Base-by-base conservation (phyloP, 2,888 invertebrate genomes). In the Acronicta aceris region DNA sequence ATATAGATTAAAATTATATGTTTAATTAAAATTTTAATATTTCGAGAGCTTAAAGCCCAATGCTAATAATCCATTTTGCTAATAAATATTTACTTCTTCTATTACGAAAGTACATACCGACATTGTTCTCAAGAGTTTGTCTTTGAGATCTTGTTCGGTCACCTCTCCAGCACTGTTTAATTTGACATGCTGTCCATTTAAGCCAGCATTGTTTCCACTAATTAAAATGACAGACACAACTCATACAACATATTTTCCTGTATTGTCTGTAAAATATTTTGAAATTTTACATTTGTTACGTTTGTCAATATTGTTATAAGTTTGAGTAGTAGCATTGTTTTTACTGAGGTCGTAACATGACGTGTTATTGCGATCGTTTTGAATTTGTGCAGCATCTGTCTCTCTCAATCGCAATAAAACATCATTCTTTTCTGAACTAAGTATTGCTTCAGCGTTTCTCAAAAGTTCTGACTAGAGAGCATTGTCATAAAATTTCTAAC, bases 201-300 rank as follows among this genome's bases (percentile, higher is more conserved):
- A 38, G 53, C 61, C 40, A 25, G 58, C 60, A 53, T 73, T 71
- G 66, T 76, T 63, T 47, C 25, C 15, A 57, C 68, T 69, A 59
- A 71, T 79, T 78, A 76, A 65, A 46, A 77, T 69, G 66, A 65
- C 71, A 50, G 74, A 65, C 77, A 78, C 76, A 69, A 42, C 59
- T 38, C 49, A 12, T 17, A 48, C 55, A 38, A 47, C 65, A 66
- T 63, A 68, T 68, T 60, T 73, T 64, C 56, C 30, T 51, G 58
- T 63, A 69, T 67, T 69, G 78, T 69, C 27, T 57, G 36, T 74
- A 0, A 56, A 63, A 55, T 52, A 63, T 74, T 79, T 69, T 76
- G 59, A 64, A 71, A 79, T 62, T 55, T 64, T 36, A 16, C 52
- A 67, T 79, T 78, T 62, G 69, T 72, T 49, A 65, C 47, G 52